Percentiles rank a stretch among this genome's conserved stretches.
These are phyloP conservation scores for Volucella bombylans DNA, from an alignment of 2,888 invertebrate species.

Conservation along the genomic window DNA sequence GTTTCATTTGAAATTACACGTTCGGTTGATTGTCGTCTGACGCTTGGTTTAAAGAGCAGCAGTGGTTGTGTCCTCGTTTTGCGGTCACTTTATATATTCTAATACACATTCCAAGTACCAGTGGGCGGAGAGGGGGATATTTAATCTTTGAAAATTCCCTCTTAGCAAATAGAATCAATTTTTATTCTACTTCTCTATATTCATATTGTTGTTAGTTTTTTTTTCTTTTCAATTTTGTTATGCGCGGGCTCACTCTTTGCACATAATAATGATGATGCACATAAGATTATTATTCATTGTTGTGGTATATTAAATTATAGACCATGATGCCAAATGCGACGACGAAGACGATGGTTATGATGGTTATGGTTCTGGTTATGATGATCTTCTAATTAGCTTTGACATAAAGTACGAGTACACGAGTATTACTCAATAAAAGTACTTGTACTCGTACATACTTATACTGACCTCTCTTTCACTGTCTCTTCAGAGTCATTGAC, in stretches of 20 bases:
- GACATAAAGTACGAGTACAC: conserved; percentile 12
- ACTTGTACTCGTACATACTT: conserved; percentile 10
- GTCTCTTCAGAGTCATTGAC: conserved; percentile 51
- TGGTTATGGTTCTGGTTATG: conserved; percentile 17
- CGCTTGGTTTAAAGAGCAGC: conserved; percentile 50
- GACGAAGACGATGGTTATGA: neutral
- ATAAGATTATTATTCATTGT: conserved; percentile 37
- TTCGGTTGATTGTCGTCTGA: conserved; percentile 19
- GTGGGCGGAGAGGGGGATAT: conserved; percentile 9
- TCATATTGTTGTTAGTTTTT: neutral
- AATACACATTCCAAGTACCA: conserved; percentile 39
- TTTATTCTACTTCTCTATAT: neutral
- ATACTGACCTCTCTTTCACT: conserved; percentile 43
- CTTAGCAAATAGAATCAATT: conserved; percentile 17
- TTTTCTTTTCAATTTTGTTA: conserved; percentile 55
- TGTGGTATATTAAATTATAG: conserved; percentile 64
- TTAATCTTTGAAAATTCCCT: conserved; percentile 51
- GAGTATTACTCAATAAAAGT: conserved; percentile 24
- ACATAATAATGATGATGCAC: conserved; percentile 41
- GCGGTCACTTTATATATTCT: conserved; percentile 57
- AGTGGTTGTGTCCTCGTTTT: conserved; percentile 52
- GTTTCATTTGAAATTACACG: neutral
- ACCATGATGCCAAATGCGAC: conserved; percentile 45
- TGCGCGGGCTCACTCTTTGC: conserved; percentile 58
- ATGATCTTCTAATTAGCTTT: conserved; percentile 69